Base-by-base conservation (phyloP, 1,140 invertebrate genomes). In the Aphelenchoides besseyi region DNA sequence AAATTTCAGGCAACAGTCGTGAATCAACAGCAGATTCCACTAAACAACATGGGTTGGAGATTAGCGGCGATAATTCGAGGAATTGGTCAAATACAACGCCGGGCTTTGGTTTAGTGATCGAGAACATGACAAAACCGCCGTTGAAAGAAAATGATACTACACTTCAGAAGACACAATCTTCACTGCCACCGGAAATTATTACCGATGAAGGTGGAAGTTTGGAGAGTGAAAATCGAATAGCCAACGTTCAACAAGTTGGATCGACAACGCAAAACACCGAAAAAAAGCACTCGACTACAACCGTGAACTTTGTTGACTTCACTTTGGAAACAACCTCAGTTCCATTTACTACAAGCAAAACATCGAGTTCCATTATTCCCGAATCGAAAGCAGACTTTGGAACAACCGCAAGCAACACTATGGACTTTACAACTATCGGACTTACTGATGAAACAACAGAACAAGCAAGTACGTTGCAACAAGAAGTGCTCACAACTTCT, bases 61-160 rank as follows among this genome's bases (percentile, higher is more conserved):
- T 59, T 23, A 59, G 55, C 18, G 55, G 55, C 16, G 32, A 59
- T 12, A 23, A 59, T 23, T 8, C 23, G 12, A 59, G 12, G 5
- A 5, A 5, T 12, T 5, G 5, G 5, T 23, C 5, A 33, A 59
- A 59, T 23, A 5, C 5, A 12, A 59, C 55, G 5, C 5, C 5
- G 12, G 55, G 18, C 5, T 18, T 59, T 23, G 55, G 55, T 59
- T 59, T 59, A 33, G 55, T 33, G 5, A 59, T 59, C 23, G 55
- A 59, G 18, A 18, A 23, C 55, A 23, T 18, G 18, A 59, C 55
- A 8, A 48, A 48, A 23, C 41, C 41, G 41, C 41, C 41, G 41
- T 23, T 23, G 12, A 23, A 48, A 12, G 41, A 48, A 23, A 48
- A 48, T 23, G 41, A 48, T 12, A 23, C 41, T 23, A 16, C 41